Evolutionary conservation across 30 jellyfish, hydroid and myxozoan species (phyloP).

Genomic region (Aurelia aurita complex sp. Pacific): DNA sequence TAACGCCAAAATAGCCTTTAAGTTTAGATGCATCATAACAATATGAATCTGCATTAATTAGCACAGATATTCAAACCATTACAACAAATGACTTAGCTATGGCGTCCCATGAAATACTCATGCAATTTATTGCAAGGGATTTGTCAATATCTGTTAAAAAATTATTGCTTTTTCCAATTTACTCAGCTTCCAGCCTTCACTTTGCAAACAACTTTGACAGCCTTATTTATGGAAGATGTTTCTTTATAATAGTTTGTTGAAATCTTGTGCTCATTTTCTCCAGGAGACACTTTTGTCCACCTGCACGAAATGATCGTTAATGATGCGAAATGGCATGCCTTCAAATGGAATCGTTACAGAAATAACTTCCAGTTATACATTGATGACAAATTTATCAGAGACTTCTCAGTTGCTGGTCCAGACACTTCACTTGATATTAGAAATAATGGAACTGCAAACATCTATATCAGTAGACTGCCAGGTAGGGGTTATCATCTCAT

Average conservation of each 20-base stretch:
- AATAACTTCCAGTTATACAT: conserved; percentile 10
- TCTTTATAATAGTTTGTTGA: not conserved
- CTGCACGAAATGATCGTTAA: conserved; percentile 1
- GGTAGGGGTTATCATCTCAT: not conserved
- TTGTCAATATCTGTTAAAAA: too few species aligned
- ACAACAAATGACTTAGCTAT: too few species aligned
- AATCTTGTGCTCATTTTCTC: not conserved
- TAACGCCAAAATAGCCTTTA: too few species aligned
- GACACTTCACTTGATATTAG: conserved; percentile 34
- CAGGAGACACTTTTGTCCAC: not conserved
- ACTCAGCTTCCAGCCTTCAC: too few species aligned
- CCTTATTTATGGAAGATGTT: too few species aligned
- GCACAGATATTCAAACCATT: too few species aligned
- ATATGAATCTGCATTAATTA: too few species aligned
- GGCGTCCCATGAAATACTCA: too few species aligned
- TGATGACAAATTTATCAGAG: not conserved
- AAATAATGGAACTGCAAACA: not conserved
- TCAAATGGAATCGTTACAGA: conserved; percentile 40
- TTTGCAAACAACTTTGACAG: too few species aligned
- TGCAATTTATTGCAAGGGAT: too few species aligned
- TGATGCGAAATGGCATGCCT: conserved; percentile 63
- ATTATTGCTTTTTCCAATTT: too few species aligned
- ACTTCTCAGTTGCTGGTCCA: conserved; percentile 5
- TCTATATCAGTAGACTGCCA: conserved; percentile 32
- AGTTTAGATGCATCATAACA: too few species aligned